phyloP scores from a whole-genome alignment of 2,888 invertebrate species.

The Agrochola lota region DNA sequence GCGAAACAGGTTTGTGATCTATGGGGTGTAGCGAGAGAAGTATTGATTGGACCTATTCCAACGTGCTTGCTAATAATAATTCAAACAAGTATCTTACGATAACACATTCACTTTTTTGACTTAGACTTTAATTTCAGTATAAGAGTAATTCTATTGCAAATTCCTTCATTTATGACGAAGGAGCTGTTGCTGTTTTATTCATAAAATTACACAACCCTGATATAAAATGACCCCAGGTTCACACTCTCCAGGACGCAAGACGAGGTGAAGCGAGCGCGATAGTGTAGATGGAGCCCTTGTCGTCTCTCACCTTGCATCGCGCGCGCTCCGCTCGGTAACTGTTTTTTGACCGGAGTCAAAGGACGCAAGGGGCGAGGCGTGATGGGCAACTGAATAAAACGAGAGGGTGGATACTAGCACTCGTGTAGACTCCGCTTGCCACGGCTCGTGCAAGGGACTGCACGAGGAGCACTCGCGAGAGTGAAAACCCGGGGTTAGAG shows the following conservation, averaged over 20 bases:
- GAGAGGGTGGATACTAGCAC: no score
- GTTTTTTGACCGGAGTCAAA: no score
- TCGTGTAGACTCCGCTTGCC: no score
- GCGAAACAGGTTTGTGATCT: conserved; percentile 18
- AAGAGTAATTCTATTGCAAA: background rate
- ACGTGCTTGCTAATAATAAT: background rate
- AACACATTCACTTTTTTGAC: background rate
- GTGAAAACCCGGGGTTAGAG: background rate
- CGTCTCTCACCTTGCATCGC: no score
- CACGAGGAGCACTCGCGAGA: no score
- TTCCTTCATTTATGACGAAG: background rate
- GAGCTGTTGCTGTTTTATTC: background rate
- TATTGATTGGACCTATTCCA: background rate
- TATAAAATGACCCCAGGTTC: background rate
- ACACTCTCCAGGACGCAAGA: no score
- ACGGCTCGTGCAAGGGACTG: no score
- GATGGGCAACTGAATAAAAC: no score
- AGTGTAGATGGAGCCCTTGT: no score
- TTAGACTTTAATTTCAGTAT: background rate
- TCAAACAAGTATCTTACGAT: background rate
- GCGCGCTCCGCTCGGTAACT: no score
- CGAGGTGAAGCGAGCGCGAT: no score
- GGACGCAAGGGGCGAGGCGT: no score
- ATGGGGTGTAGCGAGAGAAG: conserved; percentile 5
- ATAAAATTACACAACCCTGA: background rate